Percentiles rank a stretch among this genome's conserved stretches.
Evolutionary conservation across 2,113 vertebrate genomes (phyloP).

Genomic region (Solea solea): DNA sequence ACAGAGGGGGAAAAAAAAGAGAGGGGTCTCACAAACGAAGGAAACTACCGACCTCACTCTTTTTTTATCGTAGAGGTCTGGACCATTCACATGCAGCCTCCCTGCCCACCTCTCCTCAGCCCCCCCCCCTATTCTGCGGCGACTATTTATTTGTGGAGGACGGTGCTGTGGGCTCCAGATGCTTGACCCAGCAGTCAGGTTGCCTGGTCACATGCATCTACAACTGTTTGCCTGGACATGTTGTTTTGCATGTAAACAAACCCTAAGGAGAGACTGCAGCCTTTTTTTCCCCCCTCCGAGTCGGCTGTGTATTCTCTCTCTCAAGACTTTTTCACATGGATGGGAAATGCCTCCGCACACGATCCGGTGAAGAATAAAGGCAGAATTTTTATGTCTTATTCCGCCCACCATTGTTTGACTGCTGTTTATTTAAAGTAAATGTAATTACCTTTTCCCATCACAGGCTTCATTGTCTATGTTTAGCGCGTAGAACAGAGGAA

Average conservation of each 20-base stretch:
- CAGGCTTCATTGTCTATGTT: neutral
- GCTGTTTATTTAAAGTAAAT: slow-evolving; percentile 3
- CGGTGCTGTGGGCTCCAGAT: slow-evolving; percentile 72
- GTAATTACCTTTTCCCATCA: neutral
- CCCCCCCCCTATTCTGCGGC: slow-evolving; percentile 59
- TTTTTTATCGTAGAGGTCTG: slow-evolving; percentile 59
- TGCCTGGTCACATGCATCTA: slow-evolving; percentile 77
- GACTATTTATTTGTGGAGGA: slow-evolving; percentile 72
- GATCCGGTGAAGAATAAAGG: slow-evolving; percentile 22
- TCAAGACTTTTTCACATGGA: slow-evolving; percentile 24
- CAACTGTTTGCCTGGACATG: slow-evolving; percentile 60
- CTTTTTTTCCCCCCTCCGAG: slow-evolving; percentile 16
- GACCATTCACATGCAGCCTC: slow-evolving; percentile 56
- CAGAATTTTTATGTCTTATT: slow-evolving; percentile 1
- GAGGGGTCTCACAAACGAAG: slow-evolving; percentile 64
- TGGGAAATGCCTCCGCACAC: slow-evolving; percentile 20
- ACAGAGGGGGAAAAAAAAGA: slow-evolving; percentile 31
- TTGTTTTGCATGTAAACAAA: slow-evolving; percentile 66
- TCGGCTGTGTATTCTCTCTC: slow-evolving; percentile 23
- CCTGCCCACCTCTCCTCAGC: slow-evolving; percentile 13
- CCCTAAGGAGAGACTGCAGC: slow-evolving; percentile 28
- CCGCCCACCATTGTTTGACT: neutral
- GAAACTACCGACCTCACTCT: slow-evolving; percentile 70
- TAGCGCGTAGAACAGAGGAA: neutral
- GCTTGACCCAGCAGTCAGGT: slow-evolving; percentile 76